Percentiles rank a stretch among this genome's conserved stretches.
Conservation (phyloP, 2,797 vertebrate species). For the Siniperca scherzeri region DNA sequence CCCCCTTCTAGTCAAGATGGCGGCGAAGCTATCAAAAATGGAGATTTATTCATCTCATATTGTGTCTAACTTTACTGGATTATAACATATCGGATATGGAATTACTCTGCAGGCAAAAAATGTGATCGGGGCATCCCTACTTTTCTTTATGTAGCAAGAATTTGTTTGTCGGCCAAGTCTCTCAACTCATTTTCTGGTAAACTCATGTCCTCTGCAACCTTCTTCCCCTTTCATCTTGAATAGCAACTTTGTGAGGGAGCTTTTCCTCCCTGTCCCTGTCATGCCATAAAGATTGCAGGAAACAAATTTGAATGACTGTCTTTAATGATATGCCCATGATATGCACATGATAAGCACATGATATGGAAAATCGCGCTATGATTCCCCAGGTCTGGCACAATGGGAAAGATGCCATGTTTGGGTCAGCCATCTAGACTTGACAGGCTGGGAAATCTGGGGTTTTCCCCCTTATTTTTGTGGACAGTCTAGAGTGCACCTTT, state of each 20-base stretch:
- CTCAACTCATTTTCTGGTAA: conserved; percentile 15
- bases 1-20: too few relatives aligned
- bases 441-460: background rate
- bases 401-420: conserved; percentile 5
- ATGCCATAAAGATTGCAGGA: background rate
- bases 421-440: background rate
- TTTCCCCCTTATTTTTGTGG: conserved; percentile 5
- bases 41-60: too few relatives aligned
- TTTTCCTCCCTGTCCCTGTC: background rate
- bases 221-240: background rate
- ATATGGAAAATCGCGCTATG: background rate
- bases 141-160: conserved; percentile 19
- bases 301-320: conserved; percentile 9
- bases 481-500: background rate
- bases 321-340: background rate
- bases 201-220: background rate
- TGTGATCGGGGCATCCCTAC: too few relatives aligned
- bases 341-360: too few relatives aligned
- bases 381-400: background rate
- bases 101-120: too few relatives aligned
- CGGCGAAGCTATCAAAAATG: too few relatives aligned
- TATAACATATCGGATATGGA: too few relatives aligned
- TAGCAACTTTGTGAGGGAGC: background rate
- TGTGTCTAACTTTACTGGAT: too few relatives aligned
- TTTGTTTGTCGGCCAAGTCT: conserved; percentile 26